Conservation (phyloP, 2,888 invertebrate genomes). For the Lingula anatina region DNA sequence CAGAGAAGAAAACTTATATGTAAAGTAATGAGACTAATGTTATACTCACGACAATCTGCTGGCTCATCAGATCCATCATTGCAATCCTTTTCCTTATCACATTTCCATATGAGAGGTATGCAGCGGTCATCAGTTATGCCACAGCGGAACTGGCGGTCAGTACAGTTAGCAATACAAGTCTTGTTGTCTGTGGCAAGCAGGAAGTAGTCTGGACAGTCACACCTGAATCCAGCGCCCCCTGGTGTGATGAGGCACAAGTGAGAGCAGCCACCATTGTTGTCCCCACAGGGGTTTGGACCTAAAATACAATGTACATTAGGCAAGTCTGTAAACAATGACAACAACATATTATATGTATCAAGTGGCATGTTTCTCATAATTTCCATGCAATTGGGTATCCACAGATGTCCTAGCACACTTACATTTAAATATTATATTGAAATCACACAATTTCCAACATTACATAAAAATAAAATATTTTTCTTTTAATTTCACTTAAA, state of each 20-base stretch:
- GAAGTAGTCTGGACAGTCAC: constrained; percentile 95
- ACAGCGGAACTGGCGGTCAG: constrained; percentile 55
- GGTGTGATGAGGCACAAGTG: constrained; percentile 91
- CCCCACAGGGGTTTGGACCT: constrained; percentile 81
- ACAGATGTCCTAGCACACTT: too few species aligned
- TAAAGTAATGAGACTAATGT: constrained; percentile 2
- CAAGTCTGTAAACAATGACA: not conserved
- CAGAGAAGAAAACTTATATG: not conserved
- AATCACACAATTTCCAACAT: not conserved
- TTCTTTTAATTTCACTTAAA: too few species aligned
- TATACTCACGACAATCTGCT: constrained; percentile 42
- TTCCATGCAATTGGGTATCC: too few species aligned
- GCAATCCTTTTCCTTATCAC: constrained; percentile 47
- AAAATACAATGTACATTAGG: too few species aligned
- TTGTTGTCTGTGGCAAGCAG: constrained; percentile 67
- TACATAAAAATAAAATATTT: too few species aligned
- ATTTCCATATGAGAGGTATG: constrained; percentile 42
- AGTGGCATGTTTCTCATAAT: too few species aligned
- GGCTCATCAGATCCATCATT: constrained; percentile 45
- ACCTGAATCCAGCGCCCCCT: constrained; percentile 65
- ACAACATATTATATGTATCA: too few species aligned
- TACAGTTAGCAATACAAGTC: constrained; percentile 92
- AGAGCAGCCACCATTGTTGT: constrained; percentile 90
- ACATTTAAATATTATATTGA: too few species aligned
- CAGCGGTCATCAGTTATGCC: constrained; percentile 33